phyloP scores from a whole-genome alignment of 2,797 vertebrate species.

The Zalophus californianus region DNA sequence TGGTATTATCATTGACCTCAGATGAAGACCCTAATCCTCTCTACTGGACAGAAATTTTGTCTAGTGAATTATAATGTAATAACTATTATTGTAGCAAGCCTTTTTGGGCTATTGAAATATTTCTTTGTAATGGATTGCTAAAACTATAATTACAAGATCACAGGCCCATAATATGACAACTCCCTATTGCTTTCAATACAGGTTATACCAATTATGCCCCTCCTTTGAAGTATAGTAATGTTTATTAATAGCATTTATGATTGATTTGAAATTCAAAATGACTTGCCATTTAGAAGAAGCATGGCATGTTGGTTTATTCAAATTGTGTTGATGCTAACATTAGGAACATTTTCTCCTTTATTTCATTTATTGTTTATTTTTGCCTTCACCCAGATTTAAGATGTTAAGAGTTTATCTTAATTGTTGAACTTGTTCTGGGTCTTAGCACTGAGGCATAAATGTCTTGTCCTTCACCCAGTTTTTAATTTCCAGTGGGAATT shows the following conservation, averaged over 20 bases:
- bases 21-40: not conserved
- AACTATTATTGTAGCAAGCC: not conserved
- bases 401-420: slow-evolving; percentile 19
- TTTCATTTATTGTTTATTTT: slow-evolving; percentile 28
- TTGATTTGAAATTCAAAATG: not conserved
- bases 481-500: slow-evolving; percentile 27
- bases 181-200: not conserved
- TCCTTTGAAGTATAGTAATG: not conserved
- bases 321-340: not conserved
- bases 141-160: slow-evolving; percentile 34
- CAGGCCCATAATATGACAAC: not conserved
- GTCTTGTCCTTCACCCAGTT: not conserved
- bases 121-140: slow-evolving; percentile 28
- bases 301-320: not conserved
- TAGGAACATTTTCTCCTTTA: not conserved
- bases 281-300: not conserved
- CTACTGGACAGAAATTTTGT: not conserved
- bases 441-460: slow-evolving; percentile 58
- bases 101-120: slow-evolving; percentile 1
- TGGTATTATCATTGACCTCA: not conserved
- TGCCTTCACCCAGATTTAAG: not conserved
- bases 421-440: slow-evolving; percentile 22
- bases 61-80: not conserved
- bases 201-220: not conserved
- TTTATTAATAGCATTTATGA: not conserved